phyloP scores from a whole-genome alignment of 2,113 vertebrate genomes.

The Motacilla alba region DNA sequence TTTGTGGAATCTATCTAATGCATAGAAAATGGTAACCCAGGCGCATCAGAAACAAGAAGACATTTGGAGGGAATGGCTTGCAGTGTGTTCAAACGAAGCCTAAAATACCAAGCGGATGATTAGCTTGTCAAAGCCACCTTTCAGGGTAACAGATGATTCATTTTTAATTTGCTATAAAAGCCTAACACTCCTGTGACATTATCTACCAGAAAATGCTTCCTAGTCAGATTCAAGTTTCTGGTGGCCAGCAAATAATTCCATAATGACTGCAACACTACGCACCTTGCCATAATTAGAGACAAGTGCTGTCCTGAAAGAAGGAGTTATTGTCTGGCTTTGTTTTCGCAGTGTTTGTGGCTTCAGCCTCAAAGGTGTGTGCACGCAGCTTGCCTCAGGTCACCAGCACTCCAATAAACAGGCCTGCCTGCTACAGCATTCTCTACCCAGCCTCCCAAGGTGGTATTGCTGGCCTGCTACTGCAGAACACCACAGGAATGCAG shows the following conservation, averaged over 20 bases:
- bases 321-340: constrained; percentile 22
- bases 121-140: constrained; percentile 46
- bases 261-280: neutral
- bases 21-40: constrained; percentile 44
- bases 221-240: neutral
- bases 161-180: constrained; percentile 35
- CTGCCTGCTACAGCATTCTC: constrained; percentile 6
- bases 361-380: neutral
- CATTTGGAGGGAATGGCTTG: constrained; percentile 7
- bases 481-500: constrained; percentile 45
- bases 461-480: constrained; percentile 25
- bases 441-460: neutral
- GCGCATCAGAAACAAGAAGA: constrained; percentile 13
- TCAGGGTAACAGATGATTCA: constrained; percentile 25
- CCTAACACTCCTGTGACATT: constrained; percentile 2
- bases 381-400: constrained; percentile 21
- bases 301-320: constrained; percentile 52
- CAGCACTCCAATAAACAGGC: constrained; percentile 27
- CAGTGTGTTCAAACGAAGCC: neutral
- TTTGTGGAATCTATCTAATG: constrained; percentile 25
- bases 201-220: constrained; percentile 10
- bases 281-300: constrained; percentile 41
- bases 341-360: constrained; percentile 34
- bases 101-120: constrained; percentile 27
- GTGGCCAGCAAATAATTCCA: constrained; percentile 38